A percentile compares a stretch with the other conserved stretches of the same genome.
These are phyloP conservation scores for Dendrolimus pini DNA, from an alignment of 2,888 invertebrate genomes.

Conservation along the genomic window DNA sequence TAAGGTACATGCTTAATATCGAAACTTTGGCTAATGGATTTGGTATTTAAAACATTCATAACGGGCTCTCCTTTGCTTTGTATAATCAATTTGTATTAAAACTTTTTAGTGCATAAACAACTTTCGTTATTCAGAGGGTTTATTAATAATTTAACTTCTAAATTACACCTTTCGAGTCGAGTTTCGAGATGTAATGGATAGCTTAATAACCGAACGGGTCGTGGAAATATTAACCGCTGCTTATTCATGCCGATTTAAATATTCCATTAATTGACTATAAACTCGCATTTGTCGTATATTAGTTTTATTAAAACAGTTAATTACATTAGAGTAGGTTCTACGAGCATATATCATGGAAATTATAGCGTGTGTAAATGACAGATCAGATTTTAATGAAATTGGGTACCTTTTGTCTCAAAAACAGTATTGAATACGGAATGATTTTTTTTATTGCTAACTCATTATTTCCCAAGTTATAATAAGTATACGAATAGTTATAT, in stretches of 20 bases:
- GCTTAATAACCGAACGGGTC: background rate
- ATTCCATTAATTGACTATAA: background rate
- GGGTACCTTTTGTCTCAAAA: too few species aligned
- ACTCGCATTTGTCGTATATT: background rate
- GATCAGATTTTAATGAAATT: too few species aligned
- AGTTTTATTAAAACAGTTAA: too few species aligned
- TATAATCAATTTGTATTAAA: slow-evolving; percentile 23
- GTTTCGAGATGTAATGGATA: background rate
- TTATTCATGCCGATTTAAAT: background rate
- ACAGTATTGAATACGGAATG: too few species aligned
- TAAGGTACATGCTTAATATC: slow-evolving; percentile 66
- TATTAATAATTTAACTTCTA: background rate
- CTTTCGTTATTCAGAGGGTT: background rate
- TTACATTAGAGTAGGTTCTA: too few species aligned
- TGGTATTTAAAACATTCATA: slow-evolving; percentile 64
- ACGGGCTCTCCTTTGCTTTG: slow-evolving; percentile 17
- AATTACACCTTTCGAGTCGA: background rate
- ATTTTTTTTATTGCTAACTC: too few species aligned
- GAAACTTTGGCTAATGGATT: slow-evolving; percentile 69
- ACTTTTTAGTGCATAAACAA: background rate
- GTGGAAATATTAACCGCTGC: slow-evolving; percentile 9
- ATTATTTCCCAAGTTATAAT: too few species aligned
- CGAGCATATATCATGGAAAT: too few species aligned
- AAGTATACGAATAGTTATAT: too few species aligned
- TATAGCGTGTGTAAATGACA: too few species aligned